Percentiles rank a stretch among this genome's conserved stretches.
Conservation (phyloP, 2,797 vertebrate species). For the Lutjanus campechanus region DNA sequence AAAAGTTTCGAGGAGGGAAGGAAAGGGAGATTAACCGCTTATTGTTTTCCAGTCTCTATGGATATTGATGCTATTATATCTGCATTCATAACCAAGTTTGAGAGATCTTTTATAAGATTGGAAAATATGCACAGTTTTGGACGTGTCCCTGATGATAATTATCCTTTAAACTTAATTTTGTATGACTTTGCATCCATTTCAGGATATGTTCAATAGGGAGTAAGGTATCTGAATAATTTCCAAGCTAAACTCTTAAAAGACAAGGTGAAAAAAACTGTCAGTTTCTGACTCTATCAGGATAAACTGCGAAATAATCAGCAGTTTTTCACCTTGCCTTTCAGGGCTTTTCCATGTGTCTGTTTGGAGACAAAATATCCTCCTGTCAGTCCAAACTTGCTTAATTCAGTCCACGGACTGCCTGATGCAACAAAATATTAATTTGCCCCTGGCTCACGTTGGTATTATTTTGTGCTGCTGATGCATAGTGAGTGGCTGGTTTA, state of each 20-base stretch:
- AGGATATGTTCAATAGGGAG: background rate
- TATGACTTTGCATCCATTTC: slow-evolving; percentile 3
- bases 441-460: slow-evolving; percentile 42
- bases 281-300: slow-evolving; percentile 18
- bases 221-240: slow-evolving; percentile 1
- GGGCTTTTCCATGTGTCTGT: slow-evolving; percentile 13
- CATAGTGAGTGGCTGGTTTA: slow-evolving; percentile 46
- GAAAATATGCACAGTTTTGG: background rate
- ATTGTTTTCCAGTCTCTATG: background rate
- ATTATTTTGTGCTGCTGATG: slow-evolving; percentile 55
- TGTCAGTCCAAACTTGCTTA: slow-evolving; percentile 32
- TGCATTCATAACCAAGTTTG: background rate
- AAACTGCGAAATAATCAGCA: slow-evolving; percentile 23
- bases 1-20: background rate
- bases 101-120: background rate
- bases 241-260: slow-evolving; percentile 2
- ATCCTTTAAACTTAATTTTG: background rate
- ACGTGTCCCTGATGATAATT: background rate
- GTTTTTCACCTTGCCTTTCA: slow-evolving; percentile 13
- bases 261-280: slow-evolving; percentile 8
- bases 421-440: slow-evolving; percentile 64
- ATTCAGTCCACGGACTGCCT: slow-evolving; percentile 47
- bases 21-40: background rate
- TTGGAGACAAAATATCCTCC: background rate
- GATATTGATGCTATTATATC: background rate